Conservation (phyloP, 2,888 invertebrate genomes). For the Pandemis corylana region DNA sequence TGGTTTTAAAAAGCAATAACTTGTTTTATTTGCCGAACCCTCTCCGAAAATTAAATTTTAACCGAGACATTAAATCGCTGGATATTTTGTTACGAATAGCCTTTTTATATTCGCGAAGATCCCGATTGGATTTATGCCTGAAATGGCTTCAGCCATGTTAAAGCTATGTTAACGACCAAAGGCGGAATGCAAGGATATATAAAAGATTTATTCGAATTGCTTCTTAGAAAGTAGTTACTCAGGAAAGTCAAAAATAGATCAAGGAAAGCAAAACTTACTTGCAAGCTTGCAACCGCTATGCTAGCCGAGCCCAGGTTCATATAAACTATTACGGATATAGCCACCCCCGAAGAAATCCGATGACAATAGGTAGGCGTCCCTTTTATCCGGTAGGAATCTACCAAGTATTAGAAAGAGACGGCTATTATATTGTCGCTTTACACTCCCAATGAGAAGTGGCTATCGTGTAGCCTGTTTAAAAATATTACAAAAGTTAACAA, state of each 20-base stretch:
- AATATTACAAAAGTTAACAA: no score
- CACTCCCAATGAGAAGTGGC: no score
- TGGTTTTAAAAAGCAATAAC: constrained; percentile 17
- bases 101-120: constrained; percentile 46
- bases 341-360: neutral
- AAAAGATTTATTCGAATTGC: constrained; percentile 49
- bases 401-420: neutral
- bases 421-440: no score
- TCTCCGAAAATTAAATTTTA: constrained; percentile 33
- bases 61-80: constrained; percentile 33
- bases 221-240: constrained; percentile 3
- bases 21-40: constrained; percentile 23
- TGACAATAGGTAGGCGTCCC: neutral
- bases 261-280: constrained; percentile 6
- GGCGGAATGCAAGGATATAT: constrained; percentile 50
- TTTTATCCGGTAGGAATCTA: neutral
- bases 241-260: constrained; percentile 10
- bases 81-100: constrained; percentile 40
- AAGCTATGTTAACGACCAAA: constrained; percentile 52
- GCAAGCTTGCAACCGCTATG: neutral
- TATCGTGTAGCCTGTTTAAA: no score
- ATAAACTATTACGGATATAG: neutral
- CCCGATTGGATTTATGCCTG: constrained; percentile 43
- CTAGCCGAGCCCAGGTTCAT: neutral
- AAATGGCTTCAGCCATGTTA: constrained; percentile 46